phyloP scores from a whole-genome alignment of 1,140 invertebrate genomes.

The Lasioglossum baleicum region DNA sequence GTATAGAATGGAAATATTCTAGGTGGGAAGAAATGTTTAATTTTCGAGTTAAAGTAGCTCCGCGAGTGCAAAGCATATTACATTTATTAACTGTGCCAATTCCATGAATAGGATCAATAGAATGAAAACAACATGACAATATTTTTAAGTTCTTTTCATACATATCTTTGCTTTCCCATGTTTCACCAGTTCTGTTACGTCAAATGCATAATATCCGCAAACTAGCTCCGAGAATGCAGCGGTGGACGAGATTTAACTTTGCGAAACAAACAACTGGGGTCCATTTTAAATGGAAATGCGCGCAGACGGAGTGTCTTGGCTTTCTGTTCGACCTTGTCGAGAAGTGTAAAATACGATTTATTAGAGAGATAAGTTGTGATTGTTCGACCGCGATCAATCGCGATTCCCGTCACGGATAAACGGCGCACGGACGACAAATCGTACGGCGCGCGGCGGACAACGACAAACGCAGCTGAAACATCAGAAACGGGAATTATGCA shows the following conservation, averaged over 20 bases:
- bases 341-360: neutral
- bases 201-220: neutral
- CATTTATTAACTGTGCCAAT: too few species aligned
- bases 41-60: too few species aligned
- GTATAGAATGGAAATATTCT: too few species aligned
- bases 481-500: conserved; percentile 16
- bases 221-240: neutral
- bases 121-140: too few species aligned
- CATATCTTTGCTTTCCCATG: too few species aligned
- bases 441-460: too few species aligned
- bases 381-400: neutral
- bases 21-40: too few species aligned
- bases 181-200: too few species aligned
- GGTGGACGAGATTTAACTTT: conserved; percentile 2
- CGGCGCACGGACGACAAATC: neutral
- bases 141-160: too few species aligned
- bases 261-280: neutral
- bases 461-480: neutral
- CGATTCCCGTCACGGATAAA: neutral
- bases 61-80: too few species aligned
- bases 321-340: neutral
- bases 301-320: neutral
- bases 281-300: neutral
- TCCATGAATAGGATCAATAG: too few species aligned
- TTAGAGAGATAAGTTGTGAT: too few species aligned